Conservation (phyloP, 2,113 vertebrate genomes). For the Pituophis catenifer region DNA sequence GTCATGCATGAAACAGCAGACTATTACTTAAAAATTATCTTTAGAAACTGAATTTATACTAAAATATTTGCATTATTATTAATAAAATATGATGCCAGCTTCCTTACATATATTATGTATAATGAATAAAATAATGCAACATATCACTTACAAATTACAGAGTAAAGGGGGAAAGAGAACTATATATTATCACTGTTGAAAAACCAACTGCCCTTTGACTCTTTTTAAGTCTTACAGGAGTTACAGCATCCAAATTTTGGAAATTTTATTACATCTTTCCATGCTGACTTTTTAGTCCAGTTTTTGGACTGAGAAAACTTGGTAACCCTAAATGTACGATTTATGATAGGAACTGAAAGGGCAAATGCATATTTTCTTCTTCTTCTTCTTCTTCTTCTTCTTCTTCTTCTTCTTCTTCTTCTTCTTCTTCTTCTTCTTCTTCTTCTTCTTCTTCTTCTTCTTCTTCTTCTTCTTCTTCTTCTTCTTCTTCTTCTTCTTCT, state of each 20-base stretch:
- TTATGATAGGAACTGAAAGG: background rate
- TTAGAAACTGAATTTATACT: background rate
- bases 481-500: rapidly evolving
- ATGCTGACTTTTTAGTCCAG: background rate
- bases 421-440: rapidly evolving
- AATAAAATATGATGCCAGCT: background rate
- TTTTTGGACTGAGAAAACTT: background rate
- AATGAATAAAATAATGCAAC: background rate
- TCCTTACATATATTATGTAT: background rate
- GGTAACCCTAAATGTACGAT: background rate
- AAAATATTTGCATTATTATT: background rate
- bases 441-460: rapidly evolving
- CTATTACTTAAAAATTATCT: background rate
- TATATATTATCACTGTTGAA: background rate
- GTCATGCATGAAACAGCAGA: background rate
- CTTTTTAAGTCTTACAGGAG: background rate
- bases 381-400: rapidly evolving
- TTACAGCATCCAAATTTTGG: background rate
- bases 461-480: background rate
- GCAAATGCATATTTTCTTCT: background rate
- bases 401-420: background rate
- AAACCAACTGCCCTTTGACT: background rate
- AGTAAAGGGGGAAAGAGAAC: background rate
- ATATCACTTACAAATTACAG: background rate
- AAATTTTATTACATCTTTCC: background rate